Evolutionary conservation across 2,888 invertebrate genomes (phyloP).

Genomic region (Notodonta ziczac): DNA sequence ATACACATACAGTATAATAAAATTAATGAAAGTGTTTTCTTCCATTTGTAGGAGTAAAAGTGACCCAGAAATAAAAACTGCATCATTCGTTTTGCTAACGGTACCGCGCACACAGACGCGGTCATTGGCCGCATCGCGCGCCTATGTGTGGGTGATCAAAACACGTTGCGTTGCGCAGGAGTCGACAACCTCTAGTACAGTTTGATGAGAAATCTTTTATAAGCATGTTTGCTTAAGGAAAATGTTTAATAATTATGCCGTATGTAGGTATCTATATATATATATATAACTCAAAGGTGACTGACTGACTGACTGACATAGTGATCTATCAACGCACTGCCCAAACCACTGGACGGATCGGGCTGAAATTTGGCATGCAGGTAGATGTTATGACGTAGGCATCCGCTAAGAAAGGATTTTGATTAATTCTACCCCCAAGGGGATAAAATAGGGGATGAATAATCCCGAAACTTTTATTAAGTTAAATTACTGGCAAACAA

Average conservation of each 20-base stretch:
- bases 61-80: slow-evolving; percentile 52
- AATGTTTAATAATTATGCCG: not conserved
- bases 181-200: slow-evolving; percentile 47
- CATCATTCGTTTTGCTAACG: slow-evolving; percentile 62
- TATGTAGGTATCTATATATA: too few relatives aligned
- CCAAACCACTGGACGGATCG: too few relatives aligned
- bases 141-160: slow-evolving; percentile 41
- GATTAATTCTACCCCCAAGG: too few relatives aligned
- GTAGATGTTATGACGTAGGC: too few relatives aligned
- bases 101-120: slow-evolving; percentile 64
- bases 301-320: too few relatives aligned
- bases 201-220: not conserved
- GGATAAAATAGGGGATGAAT: too few relatives aligned
- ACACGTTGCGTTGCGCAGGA: slow-evolving; percentile 50
- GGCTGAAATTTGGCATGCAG: too few relatives aligned
- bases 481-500: too few relatives aligned
- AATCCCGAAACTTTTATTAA: too few relatives aligned
- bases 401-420: too few relatives aligned
- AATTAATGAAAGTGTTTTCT: slow-evolving; percentile 30
- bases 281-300: too few relatives aligned
- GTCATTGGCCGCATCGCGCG: slow-evolving; percentile 43
- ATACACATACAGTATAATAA: not conserved
- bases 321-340: too few relatives aligned
- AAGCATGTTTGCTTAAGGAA: not conserved
- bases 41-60: slow-evolving; percentile 39